phyloP scores from a whole-genome alignment of 1,140 invertebrate species.

The Battus philenor region DNA sequence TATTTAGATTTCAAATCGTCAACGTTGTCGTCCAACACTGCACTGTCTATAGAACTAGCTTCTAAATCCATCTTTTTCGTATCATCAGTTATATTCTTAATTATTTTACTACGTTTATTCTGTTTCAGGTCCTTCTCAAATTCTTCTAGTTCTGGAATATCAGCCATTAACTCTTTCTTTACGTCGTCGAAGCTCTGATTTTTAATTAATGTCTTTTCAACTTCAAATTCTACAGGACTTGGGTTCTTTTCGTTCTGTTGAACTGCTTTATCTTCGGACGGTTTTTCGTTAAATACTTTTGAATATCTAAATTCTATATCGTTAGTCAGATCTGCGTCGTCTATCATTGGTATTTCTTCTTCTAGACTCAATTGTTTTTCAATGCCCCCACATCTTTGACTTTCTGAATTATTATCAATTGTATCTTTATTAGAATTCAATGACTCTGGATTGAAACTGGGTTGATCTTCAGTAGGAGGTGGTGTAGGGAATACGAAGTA shows the following conservation, averaged over 20 bases:
- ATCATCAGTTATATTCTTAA: conserved; percentile 54
- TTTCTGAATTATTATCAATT: conserved; percentile 9
- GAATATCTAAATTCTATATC: conserved; percentile 72
- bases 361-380: conserved; percentile 71
- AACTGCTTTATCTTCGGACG: conserved; percentile 28
- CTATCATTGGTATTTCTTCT: conserved; percentile 76
- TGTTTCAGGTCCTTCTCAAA: conserved; percentile 66
- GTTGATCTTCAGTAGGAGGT: conserved; percentile 43
- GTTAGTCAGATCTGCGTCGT: conserved; percentile 63
- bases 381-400: conserved; percentile 50
- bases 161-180: conserved; percentile 70
- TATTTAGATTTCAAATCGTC: conserved; percentile 69
- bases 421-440: conserved; percentile 7
- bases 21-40: conserved; percentile 52
- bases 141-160: conserved; percentile 72
- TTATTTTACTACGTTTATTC: conserved; percentile 58
- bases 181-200: conserved; percentile 72
- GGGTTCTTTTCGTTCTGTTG: conserved; percentile 14
- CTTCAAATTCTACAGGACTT: conserved; percentile 13
- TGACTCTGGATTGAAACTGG: conserved; percentile 28
- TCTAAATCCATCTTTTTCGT: conserved; percentile 54
- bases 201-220: conserved; percentile 35
- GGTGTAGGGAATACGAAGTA: conserved; percentile 73
- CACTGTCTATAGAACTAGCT: conserved; percentile 58
- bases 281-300: conserved; percentile 48